phyloP scores from a whole-genome alignment of 2,113 vertebrate genomes.

The Axis porcinus region DNA sequence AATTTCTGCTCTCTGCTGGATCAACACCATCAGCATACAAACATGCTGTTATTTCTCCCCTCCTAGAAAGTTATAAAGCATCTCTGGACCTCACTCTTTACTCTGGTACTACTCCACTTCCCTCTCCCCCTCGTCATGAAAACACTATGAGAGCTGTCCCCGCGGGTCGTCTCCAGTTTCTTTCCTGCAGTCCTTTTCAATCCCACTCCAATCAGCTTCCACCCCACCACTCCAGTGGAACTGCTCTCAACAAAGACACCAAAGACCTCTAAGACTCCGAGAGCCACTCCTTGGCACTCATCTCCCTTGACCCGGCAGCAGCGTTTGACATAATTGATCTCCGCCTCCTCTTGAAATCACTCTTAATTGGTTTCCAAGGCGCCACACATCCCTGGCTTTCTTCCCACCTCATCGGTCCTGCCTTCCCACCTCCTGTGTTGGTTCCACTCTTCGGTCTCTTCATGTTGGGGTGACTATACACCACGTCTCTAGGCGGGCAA shows the following conservation, averaged over 20 bases:
- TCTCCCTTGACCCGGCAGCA: not conserved
- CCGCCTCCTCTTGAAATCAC: not conserved
- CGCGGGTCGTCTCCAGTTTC: not conserved
- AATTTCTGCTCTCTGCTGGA: not conserved
- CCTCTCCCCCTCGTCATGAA: not conserved
- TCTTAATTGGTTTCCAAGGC: not conserved
- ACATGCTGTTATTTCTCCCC: not conserved
- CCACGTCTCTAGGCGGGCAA: not conserved
- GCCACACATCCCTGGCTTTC: not conserved
- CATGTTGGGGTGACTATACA: not conserved
- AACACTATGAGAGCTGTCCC: not conserved
- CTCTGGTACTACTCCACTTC: not conserved
- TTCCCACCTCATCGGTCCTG: accelerated
- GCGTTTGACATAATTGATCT: too few relatives aligned
- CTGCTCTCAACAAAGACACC: not conserved
- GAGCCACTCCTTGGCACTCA: accelerated
- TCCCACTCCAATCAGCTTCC: not conserved
- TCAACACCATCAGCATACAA: not conserved
- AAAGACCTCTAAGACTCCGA: not conserved
- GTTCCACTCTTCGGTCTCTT: not conserved
- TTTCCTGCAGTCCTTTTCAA: not conserved
- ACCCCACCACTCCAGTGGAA: not conserved
- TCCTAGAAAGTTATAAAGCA: not conserved
- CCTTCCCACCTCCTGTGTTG: not conserved
- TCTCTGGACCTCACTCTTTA: not conserved